A percentile compares a stretch with the other conserved stretches of the same genome.
Conservation (phyloP, 2,888 invertebrate species). For the Yponomeuta cagnagella region DNA sequence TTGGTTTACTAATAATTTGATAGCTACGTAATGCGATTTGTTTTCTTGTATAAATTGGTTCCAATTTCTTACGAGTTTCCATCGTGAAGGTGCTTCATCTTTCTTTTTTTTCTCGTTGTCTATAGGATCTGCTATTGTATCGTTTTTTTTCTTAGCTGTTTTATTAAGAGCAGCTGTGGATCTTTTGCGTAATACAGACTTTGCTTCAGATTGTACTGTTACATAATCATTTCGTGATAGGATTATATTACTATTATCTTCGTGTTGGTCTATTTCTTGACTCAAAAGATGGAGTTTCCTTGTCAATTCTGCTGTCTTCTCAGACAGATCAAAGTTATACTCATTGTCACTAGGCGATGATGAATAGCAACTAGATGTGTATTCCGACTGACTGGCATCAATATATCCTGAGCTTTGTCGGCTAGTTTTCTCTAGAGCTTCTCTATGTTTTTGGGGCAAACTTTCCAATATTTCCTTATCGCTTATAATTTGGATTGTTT, state of each 20-base stretch:
- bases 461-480: slow-evolving; percentile 71
- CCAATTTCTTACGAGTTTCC: slow-evolving; percentile 71
- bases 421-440: slow-evolving; percentile 45
- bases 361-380: slow-evolving; percentile 70
- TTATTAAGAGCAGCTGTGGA: slow-evolving; percentile 32
- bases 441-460: slow-evolving; percentile 54
- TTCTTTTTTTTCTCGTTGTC: slow-evolving; percentile 40
- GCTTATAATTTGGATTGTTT: slow-evolving; percentile 70
- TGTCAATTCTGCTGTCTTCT: slow-evolving; percentile 62
- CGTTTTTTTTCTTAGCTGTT: slow-evolving; percentile 33
- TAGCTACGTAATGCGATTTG: slow-evolving; percentile 69
- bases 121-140: slow-evolving; percentile 27
- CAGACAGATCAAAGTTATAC: slow-evolving; percentile 65
- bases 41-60: slow-evolving; percentile 75
- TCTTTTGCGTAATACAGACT: slow-evolving; percentile 48
- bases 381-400: slow-evolving; percentile 71
- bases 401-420: slow-evolving; percentile 64
- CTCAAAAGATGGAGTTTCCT: slow-evolving; percentile 62
- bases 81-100: slow-evolving; percentile 43
- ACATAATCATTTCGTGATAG: slow-evolving; percentile 36
- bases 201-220: slow-evolving; percentile 32
- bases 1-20: slow-evolving; percentile 76
- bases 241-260: slow-evolving; percentile 39
- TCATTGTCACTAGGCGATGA: slow-evolving; percentile 71
- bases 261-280: slow-evolving; percentile 51